Evolutionary conservation across 2,113 vertebrate genomes (phyloP).

Genomic region (Sciurus niger): DNA sequence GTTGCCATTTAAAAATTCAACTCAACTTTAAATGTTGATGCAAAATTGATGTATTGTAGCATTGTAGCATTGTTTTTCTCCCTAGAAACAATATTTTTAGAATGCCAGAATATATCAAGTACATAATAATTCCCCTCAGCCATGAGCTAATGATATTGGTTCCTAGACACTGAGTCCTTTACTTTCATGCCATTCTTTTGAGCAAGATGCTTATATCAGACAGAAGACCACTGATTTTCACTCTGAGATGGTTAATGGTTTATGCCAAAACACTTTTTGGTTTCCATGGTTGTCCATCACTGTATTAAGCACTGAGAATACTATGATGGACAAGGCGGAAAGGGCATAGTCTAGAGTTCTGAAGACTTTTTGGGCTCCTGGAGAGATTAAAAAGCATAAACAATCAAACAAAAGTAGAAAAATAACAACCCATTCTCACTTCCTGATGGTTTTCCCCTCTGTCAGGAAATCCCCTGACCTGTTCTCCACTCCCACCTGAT

Average conservation of each 20-base stretch:
- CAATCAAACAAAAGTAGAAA: background rate
- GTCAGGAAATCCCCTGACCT: background rate
- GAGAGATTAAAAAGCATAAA: background rate
- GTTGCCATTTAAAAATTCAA: constrained; percentile 50
- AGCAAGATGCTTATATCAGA: background rate
- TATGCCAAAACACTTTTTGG: constrained; percentile 17
- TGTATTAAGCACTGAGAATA: background rate
- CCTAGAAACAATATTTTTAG: constrained; percentile 17
- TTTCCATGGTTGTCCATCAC: background rate
- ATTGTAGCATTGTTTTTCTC: background rate
- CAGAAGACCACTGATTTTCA: background rate
- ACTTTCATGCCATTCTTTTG: background rate
- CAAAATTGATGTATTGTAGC: background rate
- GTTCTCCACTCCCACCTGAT: background rate
- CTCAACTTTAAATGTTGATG: constrained; percentile 21
- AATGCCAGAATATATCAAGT: background rate
- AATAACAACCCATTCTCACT: background rate
- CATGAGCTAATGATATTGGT: background rate
- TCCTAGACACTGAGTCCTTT: constrained; percentile 3
- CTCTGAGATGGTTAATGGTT: background rate
- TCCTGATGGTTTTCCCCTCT: background rate
- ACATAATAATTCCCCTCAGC: background rate
- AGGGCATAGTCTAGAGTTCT: background rate
- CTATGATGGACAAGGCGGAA: background rate
- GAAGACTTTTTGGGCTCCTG: background rate